Evolutionary conservation across 2,888 invertebrate genomes (phyloP), one percentile per base, ranked within the genome.

Genomic region (Ptychoptera albimana): DNA sequence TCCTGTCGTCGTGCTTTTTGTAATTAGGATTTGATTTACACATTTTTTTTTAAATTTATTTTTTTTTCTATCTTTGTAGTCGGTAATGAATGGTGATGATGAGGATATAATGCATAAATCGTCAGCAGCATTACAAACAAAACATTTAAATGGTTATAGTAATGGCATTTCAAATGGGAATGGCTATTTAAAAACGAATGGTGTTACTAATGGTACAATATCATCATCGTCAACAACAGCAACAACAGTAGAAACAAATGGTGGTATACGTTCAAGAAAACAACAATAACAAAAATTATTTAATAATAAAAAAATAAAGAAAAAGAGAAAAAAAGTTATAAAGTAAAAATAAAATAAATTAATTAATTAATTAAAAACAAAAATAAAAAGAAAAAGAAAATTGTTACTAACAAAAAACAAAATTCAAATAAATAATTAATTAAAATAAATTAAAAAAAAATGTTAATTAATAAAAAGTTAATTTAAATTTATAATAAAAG

Each of bases 31-130:
- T 23, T 23, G 3, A 23, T n/a, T n/a, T n/a, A n/a, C n/a, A n/a
- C n/a, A n/a, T n/a, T n/a, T n/a, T n/a, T n/a, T n/a, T n/a, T n/a
- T n/a, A n/a, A n/a, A n/a, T n/a, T n/a, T n/a, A n/a, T 32, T 32
- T 32, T n/a, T 38, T 45, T 42, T 39, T 37, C 48, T 50, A 7
- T 48, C 46, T 52, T 64, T 67, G 2, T 70, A 81, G 81, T 76
- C 81, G 50, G 73, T 83, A n/a, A 59, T 79, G 59, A 79, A 74
- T 30, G 69, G 69, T 46, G 66, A 67, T 40, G 54, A 55, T 7
- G 32, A 32, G 9, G n/a, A 32, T 32, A 11, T n/a, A 7, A 8
- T 11, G 3, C 9, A 32, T 32, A 32, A 32, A 32, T 2, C n/a
- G 2, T 7, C 32, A 32, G 9, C 32, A 13, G 46, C 50, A 14